A percentile compares a stretch with the other conserved stretches of the same genome.
Conservation (phyloP, 1,140 invertebrate species). For the Melipona quadrifasciata region DNA sequence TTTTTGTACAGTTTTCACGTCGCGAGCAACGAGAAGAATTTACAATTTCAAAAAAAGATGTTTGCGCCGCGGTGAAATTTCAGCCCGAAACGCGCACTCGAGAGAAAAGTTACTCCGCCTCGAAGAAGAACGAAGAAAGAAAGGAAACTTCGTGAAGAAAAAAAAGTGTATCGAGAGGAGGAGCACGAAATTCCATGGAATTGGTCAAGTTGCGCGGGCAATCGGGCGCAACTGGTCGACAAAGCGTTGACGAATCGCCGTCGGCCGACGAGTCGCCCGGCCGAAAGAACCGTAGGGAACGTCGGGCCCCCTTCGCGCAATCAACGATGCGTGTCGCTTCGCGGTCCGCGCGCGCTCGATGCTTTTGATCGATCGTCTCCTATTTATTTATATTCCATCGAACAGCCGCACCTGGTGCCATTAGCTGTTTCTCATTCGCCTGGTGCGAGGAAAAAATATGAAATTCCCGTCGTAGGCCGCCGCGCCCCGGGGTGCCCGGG, state of each 20-base stretch:
- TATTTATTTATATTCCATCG: slow-evolving; percentile 73
- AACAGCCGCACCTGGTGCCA: slow-evolving; percentile 68
- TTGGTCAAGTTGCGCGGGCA: not conserved
- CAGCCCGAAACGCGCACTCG: too few relatives aligned
- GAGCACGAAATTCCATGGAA: slow-evolving; percentile 7
- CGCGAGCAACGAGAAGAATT: too few relatives aligned
- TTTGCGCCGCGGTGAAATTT: too few relatives aligned
- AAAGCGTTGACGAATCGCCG: slow-evolving; percentile 54
- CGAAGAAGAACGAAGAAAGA: too few relatives aligned
- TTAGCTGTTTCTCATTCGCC: slow-evolving; percentile 63
- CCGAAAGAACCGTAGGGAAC: slow-evolving; percentile 16
- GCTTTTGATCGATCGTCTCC: slow-evolving; percentile 69
- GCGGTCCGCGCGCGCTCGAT: slow-evolving; percentile 50
- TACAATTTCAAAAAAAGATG: too few relatives aligned
- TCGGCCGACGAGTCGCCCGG: not conserved
- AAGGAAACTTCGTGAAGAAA: too few relatives aligned
- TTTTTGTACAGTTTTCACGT: too few relatives aligned
- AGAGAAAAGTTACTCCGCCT: too few relatives aligned
- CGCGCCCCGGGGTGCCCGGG: not conserved
- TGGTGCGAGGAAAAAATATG: slow-evolving; percentile 52
- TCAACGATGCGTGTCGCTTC: slow-evolving; percentile 63
- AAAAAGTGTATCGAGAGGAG: too few relatives aligned
- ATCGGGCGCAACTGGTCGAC: slow-evolving; percentile 38
- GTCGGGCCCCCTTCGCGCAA: slow-evolving; percentile 20
- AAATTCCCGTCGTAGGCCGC: slow-evolving; percentile 36